Evolutionary conservation across 2,888 invertebrate species (phyloP).

Genomic region (Melanotus villosus): DNA sequence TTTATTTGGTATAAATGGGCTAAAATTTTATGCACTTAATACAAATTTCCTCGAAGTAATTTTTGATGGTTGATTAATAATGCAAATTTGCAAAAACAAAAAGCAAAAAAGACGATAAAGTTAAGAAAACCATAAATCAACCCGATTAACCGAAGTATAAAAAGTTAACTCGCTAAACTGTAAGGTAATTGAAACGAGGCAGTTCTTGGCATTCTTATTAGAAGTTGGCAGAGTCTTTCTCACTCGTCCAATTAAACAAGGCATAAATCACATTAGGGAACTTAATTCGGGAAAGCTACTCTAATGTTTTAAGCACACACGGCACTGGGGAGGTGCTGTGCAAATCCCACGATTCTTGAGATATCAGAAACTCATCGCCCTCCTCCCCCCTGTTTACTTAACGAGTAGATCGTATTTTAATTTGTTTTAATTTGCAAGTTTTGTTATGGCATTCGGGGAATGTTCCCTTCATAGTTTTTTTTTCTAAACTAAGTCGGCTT

Average conservation of each 20-base stretch:
- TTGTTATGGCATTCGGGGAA: conserved; percentile 30
- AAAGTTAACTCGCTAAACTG: conserved; percentile 37
- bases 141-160: no score
- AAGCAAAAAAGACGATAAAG: no score
- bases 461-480: conserved; percentile 31
- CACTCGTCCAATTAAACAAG: conserved; percentile 59
- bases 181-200: conserved; percentile 35
- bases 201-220: conserved; percentile 30
- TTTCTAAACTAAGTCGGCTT: no score
- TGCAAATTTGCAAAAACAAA: no score
- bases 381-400: conserved; percentile 59
- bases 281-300: conserved; percentile 57
- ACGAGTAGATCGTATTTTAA: conserved; percentile 58
- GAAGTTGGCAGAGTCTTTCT: conserved; percentile 50
- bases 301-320: conserved; percentile 62
- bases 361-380: conserved; percentile 56
- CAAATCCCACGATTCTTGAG: conserved; percentile 53
- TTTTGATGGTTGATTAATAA: no score
- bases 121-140: no score
- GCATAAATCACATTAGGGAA: conserved; percentile 62
- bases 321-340: conserved; percentile 48
- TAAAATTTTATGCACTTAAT: no score
- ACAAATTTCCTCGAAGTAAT: no score
- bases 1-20: no score
- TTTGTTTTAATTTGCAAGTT: conserved; percentile 53